A percentile compares a stretch with the other conserved stretches of the same genome.
Conservation (phyloP, 1,140 invertebrate genomes). For the Tribolium castaneum region DNA sequence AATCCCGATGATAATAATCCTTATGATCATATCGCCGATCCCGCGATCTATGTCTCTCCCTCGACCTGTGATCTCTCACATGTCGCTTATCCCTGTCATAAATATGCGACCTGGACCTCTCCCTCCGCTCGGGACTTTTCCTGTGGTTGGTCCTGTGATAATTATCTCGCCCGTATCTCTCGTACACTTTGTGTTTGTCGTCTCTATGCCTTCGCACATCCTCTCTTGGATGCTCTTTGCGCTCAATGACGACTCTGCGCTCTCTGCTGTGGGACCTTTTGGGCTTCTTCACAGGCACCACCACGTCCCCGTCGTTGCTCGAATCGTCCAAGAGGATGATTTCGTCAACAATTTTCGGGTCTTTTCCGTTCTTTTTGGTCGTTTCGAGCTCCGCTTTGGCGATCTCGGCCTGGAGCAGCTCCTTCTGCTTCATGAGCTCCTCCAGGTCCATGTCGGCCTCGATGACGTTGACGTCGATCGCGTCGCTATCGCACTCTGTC, state of each 20-base stretch:
- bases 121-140: slow-evolving; percentile 24
- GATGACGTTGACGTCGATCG: slow-evolving; percentile 77
- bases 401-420: slow-evolving; percentile 73
- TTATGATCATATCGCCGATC: slow-evolving; percentile 9
- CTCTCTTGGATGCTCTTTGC: slow-evolving; percentile 52
- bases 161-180: slow-evolving; percentile 40
- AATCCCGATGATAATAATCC: slow-evolving; percentile 56
- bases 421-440: slow-evolving; percentile 90
- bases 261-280: slow-evolving; percentile 64
- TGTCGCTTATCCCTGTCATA: slow-evolving; percentile 39
- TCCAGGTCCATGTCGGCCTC: slow-evolving; percentile 90
- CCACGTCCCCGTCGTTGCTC: slow-evolving; percentile 59
- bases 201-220: slow-evolving; percentile 44
- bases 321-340: slow-evolving; percentile 62
- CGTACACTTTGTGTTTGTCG: slow-evolving; percentile 54
- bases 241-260: slow-evolving; percentile 54
- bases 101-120: slow-evolving; percentile 55
- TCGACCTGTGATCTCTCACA: neutral
- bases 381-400: slow-evolving; percentile 69
- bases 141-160: neutral
- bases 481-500: slow-evolving; percentile 78
- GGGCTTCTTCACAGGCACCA: slow-evolving; percentile 57
- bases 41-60: slow-evolving; percentile 41
- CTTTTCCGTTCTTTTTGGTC: slow-evolving; percentile 47
- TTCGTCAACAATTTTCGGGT: slow-evolving; percentile 55